These are phyloP conservation scores for Pachyramphus minor DNA, from an alignment of 2,113 vertebrate species.

Conservation along the genomic window DNA sequence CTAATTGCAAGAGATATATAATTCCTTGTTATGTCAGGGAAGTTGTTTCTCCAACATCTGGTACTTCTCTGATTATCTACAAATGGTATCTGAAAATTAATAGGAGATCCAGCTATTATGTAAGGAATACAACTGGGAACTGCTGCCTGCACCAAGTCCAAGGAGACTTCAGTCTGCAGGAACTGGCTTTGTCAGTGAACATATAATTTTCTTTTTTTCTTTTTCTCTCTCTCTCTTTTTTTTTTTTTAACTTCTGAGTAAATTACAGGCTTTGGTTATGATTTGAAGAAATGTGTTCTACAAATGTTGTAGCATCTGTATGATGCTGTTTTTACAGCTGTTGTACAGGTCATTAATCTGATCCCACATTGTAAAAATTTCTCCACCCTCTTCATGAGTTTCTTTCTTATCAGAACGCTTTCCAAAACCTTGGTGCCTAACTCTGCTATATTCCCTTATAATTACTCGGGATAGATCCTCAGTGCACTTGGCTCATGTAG, in stretches of 20 bases:
- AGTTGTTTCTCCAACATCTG: conserved; percentile 32
- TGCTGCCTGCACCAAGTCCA: not conserved
- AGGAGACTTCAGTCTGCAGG: not conserved
- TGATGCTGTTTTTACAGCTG: conserved; percentile 27
- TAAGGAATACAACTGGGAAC: conserved; percentile 3
- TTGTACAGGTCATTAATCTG: conserved; percentile 35
- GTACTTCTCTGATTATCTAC: conserved; percentile 28
- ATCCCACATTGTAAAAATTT: not conserved
- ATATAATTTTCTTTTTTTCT: conserved; percentile 1
- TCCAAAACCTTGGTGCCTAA: not conserved
- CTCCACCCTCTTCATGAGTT: conserved; percentile 9
- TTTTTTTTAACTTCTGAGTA: not conserved
- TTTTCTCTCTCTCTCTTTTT: not conserved
- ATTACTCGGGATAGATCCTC: not conserved
- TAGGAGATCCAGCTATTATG: conserved; percentile 3
- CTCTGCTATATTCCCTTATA: not conserved
- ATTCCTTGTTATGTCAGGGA: conserved; percentile 40
- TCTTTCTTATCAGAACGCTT: conserved; percentile 11
- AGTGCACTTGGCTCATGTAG: not conserved
- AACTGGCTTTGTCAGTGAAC: not conserved
- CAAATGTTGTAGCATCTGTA: conserved; percentile 54
- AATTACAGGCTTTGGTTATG: conserved; percentile 48
- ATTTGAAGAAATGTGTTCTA: conserved; percentile 39
- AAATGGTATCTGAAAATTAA: conserved; percentile 10
- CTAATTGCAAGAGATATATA: conserved; percentile 58